Conservation (phyloP, 2,113 vertebrate genomes). For the Gymnorhina tibicen region DNA sequence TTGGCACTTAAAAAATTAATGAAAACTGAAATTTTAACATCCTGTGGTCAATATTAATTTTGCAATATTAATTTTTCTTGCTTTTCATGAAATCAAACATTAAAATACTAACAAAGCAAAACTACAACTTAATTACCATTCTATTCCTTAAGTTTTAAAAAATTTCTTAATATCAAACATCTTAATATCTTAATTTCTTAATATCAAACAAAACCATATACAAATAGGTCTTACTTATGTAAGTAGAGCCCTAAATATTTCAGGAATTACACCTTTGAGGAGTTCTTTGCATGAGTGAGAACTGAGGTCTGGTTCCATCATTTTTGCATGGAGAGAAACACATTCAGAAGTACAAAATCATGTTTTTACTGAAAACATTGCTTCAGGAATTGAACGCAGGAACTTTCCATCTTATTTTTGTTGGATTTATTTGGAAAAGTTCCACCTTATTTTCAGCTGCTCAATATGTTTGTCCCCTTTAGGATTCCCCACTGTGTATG, state of each 20-base stretch:
- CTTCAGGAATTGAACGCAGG: background rate
- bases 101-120: background rate
- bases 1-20: background rate
- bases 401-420: background rate
- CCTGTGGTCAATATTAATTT: background rate
- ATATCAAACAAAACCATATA: background rate
- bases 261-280: background rate
- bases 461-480: background rate
- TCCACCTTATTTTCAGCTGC: background rate
- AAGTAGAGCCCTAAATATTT: background rate
- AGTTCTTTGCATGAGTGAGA: background rate
- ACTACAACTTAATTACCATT: background rate
- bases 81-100: background rate
- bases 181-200: too few species aligned
- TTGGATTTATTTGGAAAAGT: background rate
- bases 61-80: background rate
- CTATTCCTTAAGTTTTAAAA: background rate
- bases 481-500: background rate
- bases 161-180: background rate
- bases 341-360: background rate
- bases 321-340: background rate
- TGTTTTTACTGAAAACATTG: background rate
- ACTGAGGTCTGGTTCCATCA: background rate
- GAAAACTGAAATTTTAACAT: background rate
- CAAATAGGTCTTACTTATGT: background rate